A percentile compares a stretch with the other conserved stretches of the same genome.
Evolutionary conservation across 2,113 vertebrate species (phyloP).

Genomic region (Pollimyrus isidori): DNA sequence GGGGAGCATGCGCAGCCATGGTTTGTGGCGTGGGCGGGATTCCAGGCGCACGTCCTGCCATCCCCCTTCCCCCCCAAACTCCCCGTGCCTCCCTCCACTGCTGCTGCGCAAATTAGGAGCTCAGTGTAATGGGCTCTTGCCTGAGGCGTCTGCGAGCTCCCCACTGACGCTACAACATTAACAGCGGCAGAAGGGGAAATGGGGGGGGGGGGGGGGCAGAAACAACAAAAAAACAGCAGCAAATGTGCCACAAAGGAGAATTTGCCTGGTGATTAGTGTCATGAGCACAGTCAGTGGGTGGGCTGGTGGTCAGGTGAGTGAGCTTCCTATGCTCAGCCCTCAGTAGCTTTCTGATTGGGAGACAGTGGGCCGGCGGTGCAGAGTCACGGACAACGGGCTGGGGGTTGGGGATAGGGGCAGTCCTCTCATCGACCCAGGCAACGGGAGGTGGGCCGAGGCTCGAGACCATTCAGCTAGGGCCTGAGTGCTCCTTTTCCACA

Average conservation of each 20-base stretch:
- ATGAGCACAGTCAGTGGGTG: slow-evolving; percentile 34
- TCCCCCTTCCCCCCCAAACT: background rate
- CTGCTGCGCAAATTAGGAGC: slow-evolving; percentile 44
- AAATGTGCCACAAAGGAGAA: slow-evolving; percentile 44
- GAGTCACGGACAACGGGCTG: background rate
- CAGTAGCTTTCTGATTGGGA: background rate
- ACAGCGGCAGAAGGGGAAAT: background rate
- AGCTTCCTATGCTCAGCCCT: background rate
- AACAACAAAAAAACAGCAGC: slow-evolving; percentile 29
- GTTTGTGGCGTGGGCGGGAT: background rate
- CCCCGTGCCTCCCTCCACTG: slow-evolving; percentile 17
- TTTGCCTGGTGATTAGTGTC: slow-evolving; percentile 46
- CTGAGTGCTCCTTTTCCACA: background rate
- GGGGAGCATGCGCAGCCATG: background rate
- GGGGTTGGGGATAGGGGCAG: background rate
- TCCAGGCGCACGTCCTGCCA: background rate
- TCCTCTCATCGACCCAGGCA: background rate
- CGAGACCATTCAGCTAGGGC: background rate
- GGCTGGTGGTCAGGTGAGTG: background rate
- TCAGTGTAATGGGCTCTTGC: slow-evolving; percentile 17
- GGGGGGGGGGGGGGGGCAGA: background rate
- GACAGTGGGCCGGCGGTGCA: background rate
- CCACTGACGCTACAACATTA: slow-evolving; percentile 16
- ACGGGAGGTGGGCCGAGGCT: background rate
- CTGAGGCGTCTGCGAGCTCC: slow-evolving; percentile 1